Conservation (phyloP, 2,888 invertebrate genomes). For the Crepidodera aurea region DNA sequence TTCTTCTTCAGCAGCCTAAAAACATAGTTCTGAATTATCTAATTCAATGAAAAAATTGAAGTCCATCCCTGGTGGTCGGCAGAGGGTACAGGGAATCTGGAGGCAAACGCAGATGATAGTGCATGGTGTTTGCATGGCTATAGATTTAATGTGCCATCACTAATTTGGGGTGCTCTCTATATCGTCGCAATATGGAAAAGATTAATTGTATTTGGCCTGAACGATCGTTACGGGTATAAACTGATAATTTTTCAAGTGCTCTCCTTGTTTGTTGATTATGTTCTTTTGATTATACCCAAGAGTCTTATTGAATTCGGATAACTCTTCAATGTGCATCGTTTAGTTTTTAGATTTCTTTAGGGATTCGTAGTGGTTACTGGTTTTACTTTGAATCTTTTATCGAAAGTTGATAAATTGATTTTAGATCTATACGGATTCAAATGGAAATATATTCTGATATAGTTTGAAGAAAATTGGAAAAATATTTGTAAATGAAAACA, state of each 20-base stretch:
- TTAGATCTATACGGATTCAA: too few relatives aligned
- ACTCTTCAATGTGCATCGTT: not conserved
- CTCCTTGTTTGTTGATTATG: conserved; percentile 30
- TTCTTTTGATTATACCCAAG: conserved; percentile 18
- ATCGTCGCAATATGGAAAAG: conserved; percentile 56
- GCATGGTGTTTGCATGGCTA: conserved; percentile 60
- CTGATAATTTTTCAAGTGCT: conserved; percentile 53
- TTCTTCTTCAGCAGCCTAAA: too few relatives aligned
- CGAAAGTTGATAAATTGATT: too few relatives aligned
- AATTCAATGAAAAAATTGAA: too few relatives aligned
- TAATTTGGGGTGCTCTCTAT: conserved; percentile 60
- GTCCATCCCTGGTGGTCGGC: conserved; percentile 25
- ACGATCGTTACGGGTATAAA: conserved; percentile 53
- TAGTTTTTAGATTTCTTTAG: too few relatives aligned
- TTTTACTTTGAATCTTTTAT: too few relatives aligned
- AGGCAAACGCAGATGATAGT: conserved; percentile 53
- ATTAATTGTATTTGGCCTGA: conserved; percentile 55
- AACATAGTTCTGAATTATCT: too few relatives aligned
- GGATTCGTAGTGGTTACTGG: too few relatives aligned
- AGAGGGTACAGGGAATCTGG: conserved; percentile 28
- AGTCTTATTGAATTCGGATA: conserved; percentile 1
- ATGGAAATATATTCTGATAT: too few relatives aligned
- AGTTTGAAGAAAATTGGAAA: too few relatives aligned
- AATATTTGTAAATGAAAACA: too few relatives aligned
- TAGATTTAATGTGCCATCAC: conserved; percentile 63